phyloP scores from a whole-genome alignment of 1,140 invertebrate species.

The Chrysopa pallens region DNA sequence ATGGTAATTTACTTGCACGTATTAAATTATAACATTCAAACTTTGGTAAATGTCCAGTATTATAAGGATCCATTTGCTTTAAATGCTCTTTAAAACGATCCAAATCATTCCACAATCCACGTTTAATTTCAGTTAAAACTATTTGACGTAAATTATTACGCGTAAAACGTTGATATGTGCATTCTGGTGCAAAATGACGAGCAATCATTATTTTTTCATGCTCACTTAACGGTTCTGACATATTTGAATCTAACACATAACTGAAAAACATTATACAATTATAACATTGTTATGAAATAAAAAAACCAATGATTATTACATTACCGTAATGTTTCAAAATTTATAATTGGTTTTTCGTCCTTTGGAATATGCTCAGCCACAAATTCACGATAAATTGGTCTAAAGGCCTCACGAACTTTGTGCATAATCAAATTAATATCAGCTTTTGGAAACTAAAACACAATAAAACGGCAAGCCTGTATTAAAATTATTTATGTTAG shows the following conservation, averaged over 20 bases:
- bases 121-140: slow-evolving; percentile 48
- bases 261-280: slow-evolving; percentile 1
- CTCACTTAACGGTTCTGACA: slow-evolving; percentile 47
- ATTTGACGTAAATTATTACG: slow-evolving; percentile 23
- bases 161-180: slow-evolving; percentile 12
- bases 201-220: slow-evolving; percentile 61
- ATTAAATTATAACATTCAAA: slow-evolving; percentile 38
- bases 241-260: slow-evolving; percentile 14
- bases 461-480: too few relatives aligned
- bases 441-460: slow-evolving; percentile 46
- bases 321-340: slow-evolving; percentile 16
- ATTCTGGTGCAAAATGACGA: slow-evolving; percentile 36
- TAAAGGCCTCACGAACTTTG: slow-evolving; percentile 41
- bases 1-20: slow-evolving; percentile 41
- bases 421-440: slow-evolving; percentile 47
- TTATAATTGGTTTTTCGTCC: slow-evolving; percentile 17
- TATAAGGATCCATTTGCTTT: slow-evolving; percentile 34
- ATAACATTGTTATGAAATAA: background rate
- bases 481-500: too few relatives aligned
- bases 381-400: slow-evolving; percentile 52
- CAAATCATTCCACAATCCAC: slow-evolving; percentile 45
- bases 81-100: slow-evolving; percentile 44
- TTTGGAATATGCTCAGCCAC: slow-evolving; percentile 42
- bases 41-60: slow-evolving; percentile 31
- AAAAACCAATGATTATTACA: background rate